phyloP scores from a whole-genome alignment of 1,140 invertebrate genomes.

The Cydia amplana region DNA sequence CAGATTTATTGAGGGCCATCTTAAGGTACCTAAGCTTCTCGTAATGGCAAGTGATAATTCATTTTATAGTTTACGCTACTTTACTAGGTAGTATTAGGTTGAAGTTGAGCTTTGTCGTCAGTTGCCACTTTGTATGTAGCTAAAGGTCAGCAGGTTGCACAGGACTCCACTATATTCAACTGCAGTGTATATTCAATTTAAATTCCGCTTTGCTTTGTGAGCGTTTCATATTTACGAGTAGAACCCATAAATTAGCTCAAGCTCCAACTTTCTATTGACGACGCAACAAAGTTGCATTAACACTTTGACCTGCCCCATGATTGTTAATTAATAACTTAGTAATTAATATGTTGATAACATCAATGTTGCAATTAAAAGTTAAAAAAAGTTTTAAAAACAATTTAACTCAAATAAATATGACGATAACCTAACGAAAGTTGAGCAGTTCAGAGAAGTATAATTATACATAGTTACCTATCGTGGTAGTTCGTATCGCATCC shows the following conservation, averaged over 20 bases:
- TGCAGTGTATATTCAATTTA: conserved; percentile 15
- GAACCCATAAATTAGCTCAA: background rate
- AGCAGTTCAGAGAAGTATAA: no score
- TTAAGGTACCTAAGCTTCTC: background rate
- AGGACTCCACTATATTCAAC: background rate
- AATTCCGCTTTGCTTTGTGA: conserved; percentile 1
- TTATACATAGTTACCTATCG: background rate
- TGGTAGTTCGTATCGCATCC: conserved; percentile 34
- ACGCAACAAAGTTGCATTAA: conserved; percentile 2
- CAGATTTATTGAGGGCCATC: background rate
- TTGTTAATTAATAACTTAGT: background rate
- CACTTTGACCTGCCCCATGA: background rate
- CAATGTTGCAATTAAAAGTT: background rate
- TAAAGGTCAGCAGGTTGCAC: conserved; percentile 16
- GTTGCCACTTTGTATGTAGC: conserved; percentile 5
- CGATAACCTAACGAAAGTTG: background rate
- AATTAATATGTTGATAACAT: background rate
- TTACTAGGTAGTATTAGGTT: background rate
- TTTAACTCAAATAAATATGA: background rate
- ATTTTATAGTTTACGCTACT: conserved; percentile 7
- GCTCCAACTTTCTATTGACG: background rate
- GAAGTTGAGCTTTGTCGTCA: conserved; percentile 11
- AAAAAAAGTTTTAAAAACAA: background rate
- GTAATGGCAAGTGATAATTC: conserved; percentile 16
- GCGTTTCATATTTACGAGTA: conserved; percentile 4